These are phyloP conservation scores for Stenoptilia bipunctidactyla DNA, from an alignment of 2,888 invertebrate species.

Conservation along the genomic window DNA sequence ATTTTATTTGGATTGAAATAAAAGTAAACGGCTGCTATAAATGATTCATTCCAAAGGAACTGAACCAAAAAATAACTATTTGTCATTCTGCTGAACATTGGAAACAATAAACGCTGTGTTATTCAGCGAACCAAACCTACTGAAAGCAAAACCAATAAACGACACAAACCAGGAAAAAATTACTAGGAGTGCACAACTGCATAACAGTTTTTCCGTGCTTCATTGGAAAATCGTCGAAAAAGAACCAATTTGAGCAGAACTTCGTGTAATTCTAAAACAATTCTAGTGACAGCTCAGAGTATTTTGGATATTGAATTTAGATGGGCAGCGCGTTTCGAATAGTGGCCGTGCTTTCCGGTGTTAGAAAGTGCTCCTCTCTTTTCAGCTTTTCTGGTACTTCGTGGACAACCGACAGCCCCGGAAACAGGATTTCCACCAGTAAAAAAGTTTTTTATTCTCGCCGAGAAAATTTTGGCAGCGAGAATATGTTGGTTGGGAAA, in stretches of 20 bases:
- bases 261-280: constrained; percentile 1
- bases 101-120: too few relatives aligned
- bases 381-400: constrained; percentile 28
- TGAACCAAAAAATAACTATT: too few relatives aligned
- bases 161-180: constrained; percentile 17
- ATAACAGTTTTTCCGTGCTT: constrained; percentile 22
- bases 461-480: background rate
- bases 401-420: constrained; percentile 17
- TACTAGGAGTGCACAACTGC: constrained; percentile 22
- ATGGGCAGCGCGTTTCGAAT: constrained; percentile 26
- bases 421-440: constrained; percentile 20
- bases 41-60: too few relatives aligned
- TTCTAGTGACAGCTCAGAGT: background rate
- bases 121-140: background rate
- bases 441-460: constrained; percentile 9
- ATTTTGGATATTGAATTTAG: constrained; percentile 16
- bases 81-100: too few relatives aligned
- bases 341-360: constrained; percentile 27
- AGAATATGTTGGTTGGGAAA: background rate
- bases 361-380: constrained; percentile 28
- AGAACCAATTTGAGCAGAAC: constrained; percentile 16
- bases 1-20: too few relatives aligned
- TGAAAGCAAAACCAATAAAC: constrained; percentile 16
- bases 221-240: constrained; percentile 21
- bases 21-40: too few relatives aligned